phyloP scores from a whole-genome alignment of 2,113 vertebrate species.

The Egretta garzetta region DNA sequence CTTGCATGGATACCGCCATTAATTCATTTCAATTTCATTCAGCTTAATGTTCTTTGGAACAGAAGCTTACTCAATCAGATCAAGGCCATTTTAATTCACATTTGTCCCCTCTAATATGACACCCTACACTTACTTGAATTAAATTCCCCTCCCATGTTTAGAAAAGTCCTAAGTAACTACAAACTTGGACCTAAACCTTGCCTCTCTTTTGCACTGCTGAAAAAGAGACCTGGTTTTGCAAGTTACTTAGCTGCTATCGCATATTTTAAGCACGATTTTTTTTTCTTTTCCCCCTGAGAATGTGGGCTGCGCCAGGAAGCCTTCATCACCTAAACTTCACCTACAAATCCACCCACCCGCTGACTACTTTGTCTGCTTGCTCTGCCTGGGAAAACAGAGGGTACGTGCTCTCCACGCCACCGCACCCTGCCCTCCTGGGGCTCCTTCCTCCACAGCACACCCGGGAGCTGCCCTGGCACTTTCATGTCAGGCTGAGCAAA shows the following conservation, averaged over 20 bases:
- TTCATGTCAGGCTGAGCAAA: neutral
- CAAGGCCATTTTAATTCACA: neutral
- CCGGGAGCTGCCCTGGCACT: neutral
- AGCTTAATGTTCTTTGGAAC: neutral
- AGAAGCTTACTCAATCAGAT: neutral
- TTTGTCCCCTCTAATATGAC: neutral
- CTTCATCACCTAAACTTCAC: neutral
- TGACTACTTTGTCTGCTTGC: neutral
- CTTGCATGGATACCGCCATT: neutral
- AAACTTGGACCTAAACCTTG: neutral
- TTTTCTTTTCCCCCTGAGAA: fast-evolving
- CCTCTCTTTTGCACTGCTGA: neutral
- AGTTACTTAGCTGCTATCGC: neutral
- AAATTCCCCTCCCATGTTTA: neutral
- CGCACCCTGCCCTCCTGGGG: neutral
- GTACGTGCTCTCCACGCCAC: fast-evolving
- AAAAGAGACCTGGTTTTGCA: neutral
- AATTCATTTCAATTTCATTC: slow-evolving; percentile 4
- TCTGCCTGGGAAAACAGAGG: neutral
- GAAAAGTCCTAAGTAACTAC: neutral
- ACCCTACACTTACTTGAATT: neutral
- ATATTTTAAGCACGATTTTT: neutral
- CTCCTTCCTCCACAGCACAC: neutral
- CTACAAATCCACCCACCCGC: neutral
- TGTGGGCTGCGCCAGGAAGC: neutral